phyloP scores from a whole-genome alignment of 2,113 vertebrate genomes.

The Sceloporus tristichus region DNA sequence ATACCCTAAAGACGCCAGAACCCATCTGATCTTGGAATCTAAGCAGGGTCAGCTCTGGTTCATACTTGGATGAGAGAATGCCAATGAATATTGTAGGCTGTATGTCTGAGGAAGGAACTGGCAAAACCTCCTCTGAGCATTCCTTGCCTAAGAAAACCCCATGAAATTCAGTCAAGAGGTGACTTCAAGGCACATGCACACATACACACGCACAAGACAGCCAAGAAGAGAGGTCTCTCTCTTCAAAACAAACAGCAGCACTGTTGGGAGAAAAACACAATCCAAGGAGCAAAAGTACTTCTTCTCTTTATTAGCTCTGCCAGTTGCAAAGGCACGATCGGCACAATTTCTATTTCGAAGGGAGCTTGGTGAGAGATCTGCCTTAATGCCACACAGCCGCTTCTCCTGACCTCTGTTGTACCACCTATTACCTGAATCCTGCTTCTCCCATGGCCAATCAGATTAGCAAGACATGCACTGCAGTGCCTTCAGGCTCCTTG shows the following conservation, averaged over 20 bases:
- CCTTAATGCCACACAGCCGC: conserved; percentile 59
- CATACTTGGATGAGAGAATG: too few species aligned
- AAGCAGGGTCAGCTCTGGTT: too few species aligned
- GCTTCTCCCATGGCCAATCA: conserved; percentile 60
- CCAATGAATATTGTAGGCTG: too few species aligned
- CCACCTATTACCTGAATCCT: conserved; percentile 65
- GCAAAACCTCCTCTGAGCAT: too few species aligned
- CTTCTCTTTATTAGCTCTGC: conserved; percentile 43
- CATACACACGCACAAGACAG: too few species aligned
- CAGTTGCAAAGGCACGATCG: conserved; percentile 39
- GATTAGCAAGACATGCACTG: conserved; percentile 67
- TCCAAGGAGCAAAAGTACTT: not conserved
- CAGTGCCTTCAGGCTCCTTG: conserved; percentile 67
- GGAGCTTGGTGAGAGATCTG: conserved; percentile 22
- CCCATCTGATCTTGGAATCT: too few species aligned
- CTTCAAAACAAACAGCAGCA: not conserved
- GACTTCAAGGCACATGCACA: too few species aligned
- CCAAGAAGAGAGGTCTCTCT: not conserved
- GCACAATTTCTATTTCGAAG: conserved; percentile 36
- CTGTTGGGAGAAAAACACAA: not conserved
- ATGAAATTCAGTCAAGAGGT: too few species aligned
- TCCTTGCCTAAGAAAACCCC: too few species aligned
- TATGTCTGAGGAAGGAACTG: too few species aligned
- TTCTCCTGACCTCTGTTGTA: conserved; percentile 65
- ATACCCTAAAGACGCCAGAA: too few species aligned